phyloP scores from a whole-genome alignment of 2,113 vertebrate genomes.

The Melospiza georgiana region DNA sequence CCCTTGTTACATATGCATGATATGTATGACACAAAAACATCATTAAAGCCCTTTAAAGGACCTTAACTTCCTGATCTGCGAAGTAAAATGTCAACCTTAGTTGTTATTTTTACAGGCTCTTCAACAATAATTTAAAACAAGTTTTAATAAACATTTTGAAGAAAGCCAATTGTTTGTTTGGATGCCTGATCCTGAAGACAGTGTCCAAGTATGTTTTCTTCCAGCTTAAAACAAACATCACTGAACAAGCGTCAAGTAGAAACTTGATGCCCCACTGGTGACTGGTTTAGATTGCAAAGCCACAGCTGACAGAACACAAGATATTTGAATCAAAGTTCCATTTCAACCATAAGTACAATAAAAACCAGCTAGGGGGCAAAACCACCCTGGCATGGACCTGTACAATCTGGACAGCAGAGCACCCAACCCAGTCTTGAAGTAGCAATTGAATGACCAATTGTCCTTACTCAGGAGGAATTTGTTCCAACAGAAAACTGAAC shows the following conservation, averaged over 20 bases:
- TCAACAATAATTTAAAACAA: not conserved
- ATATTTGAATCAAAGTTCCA: slow-evolving; percentile 15
- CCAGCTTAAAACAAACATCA: not conserved
- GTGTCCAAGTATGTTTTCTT: not conserved
- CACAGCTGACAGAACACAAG: not conserved
- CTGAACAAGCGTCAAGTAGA: not conserved
- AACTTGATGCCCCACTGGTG: not conserved
- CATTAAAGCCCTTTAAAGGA: not conserved
- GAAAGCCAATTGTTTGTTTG: not conserved
- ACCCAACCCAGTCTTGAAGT: not conserved
- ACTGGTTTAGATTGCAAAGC: not conserved
- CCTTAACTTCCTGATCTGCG: not conserved
- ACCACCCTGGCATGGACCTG: not conserved
- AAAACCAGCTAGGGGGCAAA: not conserved
- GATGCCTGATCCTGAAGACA: not conserved
- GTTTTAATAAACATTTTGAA: not conserved
- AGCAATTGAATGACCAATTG: not conserved
- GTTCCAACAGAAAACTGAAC: slow-evolving; percentile 19
- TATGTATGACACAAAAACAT: not conserved
- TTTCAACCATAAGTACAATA: slow-evolving; percentile 1
- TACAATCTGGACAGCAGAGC: not conserved
- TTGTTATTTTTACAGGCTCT: not conserved
- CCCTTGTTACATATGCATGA: not conserved
- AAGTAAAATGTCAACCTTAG: not conserved
- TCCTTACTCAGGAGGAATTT: not conserved